phyloP scores from a whole-genome alignment of 2,797 vertebrate species.

The Limnodromus scolopaceus region DNA sequence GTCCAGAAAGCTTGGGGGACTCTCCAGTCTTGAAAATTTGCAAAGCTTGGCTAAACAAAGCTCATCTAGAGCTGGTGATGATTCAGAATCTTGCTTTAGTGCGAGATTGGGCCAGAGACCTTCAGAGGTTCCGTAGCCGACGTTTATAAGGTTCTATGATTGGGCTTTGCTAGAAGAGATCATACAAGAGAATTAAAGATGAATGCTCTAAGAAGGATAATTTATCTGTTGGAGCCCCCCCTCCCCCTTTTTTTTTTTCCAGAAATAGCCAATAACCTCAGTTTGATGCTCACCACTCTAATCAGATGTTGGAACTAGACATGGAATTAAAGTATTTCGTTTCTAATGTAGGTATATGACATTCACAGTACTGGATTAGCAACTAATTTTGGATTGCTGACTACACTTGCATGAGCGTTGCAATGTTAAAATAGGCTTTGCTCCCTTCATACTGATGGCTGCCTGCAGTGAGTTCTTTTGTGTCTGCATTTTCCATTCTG shows the following conservation, averaged over 20 bases:
- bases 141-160: neutral
- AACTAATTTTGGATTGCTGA: neutral
- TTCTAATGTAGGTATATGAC: neutral
- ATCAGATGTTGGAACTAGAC: neutral
- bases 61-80: neutral
- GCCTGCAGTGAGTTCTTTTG: neutral
- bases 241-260: neutral
- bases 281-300: neutral
- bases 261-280: neutral
- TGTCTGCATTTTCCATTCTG: neutral
- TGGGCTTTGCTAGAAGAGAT: rapidly evolving
- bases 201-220: neutral
- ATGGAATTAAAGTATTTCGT: neutral
- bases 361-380: neutral
- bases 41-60: neutral
- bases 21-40: neutral
- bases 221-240: neutral
- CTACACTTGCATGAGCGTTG: neutral
- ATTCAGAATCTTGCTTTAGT: no score
- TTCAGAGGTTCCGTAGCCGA: neutral
- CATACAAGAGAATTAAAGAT: neutral
- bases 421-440: neutral
- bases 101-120: neutral
- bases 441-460: neutral
- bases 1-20: neutral